Conservation (phyloP, 2,888 invertebrate species). For the Drosophila cognata region DNA sequence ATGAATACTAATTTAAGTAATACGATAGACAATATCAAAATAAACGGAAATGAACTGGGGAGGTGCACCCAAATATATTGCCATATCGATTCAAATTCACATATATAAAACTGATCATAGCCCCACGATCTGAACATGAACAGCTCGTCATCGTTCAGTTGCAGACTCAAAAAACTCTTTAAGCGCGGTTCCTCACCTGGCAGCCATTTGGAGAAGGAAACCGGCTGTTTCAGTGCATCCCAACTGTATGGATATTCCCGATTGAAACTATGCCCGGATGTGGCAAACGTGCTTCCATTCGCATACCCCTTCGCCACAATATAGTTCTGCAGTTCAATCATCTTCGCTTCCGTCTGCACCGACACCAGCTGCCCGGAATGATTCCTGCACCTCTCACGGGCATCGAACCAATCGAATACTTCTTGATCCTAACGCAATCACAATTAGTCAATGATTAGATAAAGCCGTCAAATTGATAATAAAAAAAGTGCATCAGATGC, state of each 20-base stretch:
- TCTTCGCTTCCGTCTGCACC: conserved; percentile 16
- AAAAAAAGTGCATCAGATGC: too few relatives aligned
- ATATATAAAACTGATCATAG: conserved; percentile 51
- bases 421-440: background rate
- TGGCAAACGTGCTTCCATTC: conserved; percentile 54
- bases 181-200: background rate
- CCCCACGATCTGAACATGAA: conserved; percentile 44
- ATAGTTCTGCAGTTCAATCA: conserved; percentile 30
- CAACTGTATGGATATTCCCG: conserved; percentile 29
- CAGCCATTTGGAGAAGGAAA: conserved; percentile 47
- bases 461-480: too few relatives aligned
- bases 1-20: too few relatives aligned
- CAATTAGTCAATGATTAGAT: background rate
- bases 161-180: conserved; percentile 35
- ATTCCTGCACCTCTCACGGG: conserved; percentile 25
- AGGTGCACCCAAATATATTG: fast-evolving
- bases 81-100: conserved; percentile 24
- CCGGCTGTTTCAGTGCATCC: background rate
- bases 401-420: conserved; percentile 43
- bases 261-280: conserved; percentile 47
- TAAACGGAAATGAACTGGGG: fast-evolving
- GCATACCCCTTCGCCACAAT: conserved; percentile 23
- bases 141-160: conserved; percentile 26
- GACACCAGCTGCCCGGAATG: conserved; percentile 41
- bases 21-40: background rate